A percentile compares a stretch with the other conserved stretches of the same genome.
Evolutionary conservation across 2,888 invertebrate genomes (phyloP).

Genomic region (Megalurothrips usitatus): DNA sequence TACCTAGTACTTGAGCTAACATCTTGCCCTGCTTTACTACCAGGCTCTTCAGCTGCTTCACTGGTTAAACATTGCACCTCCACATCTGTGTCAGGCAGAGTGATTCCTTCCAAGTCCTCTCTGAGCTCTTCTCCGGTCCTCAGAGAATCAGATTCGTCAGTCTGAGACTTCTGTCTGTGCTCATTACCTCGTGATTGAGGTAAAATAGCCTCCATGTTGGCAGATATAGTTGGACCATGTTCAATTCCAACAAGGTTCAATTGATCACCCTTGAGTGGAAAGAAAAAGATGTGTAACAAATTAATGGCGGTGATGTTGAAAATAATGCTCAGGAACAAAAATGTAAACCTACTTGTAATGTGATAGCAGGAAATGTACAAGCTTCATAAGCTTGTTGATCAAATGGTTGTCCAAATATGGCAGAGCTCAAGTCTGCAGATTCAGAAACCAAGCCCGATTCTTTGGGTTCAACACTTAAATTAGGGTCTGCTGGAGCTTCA

Average conservation of each 20-base stretch:
- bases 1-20: no score
- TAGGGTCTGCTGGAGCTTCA: not conserved
- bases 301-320: not conserved
- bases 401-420: conserved; percentile 11
- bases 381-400: conserved; percentile 37
- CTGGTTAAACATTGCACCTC: conserved; percentile 28
- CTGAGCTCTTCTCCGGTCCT: not conserved
- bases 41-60: not conserved
- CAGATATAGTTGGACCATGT: not conserved
- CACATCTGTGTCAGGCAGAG: conserved; percentile 23
- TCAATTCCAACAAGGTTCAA: conserved; percentile 34
- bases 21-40: no score
- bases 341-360: conserved; percentile 36
- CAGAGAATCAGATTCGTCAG: conserved; percentile 20
- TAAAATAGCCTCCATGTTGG: not conserved
- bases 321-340: not conserved
- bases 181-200: not conserved
- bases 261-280: conserved; percentile 36
- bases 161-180: not conserved
- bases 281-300: not conserved
- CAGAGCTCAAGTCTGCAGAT: conserved; percentile 17
- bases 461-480: not conserved
- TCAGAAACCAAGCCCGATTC: conserved; percentile 25
- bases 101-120: conserved; percentile 20
- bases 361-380: conserved; percentile 38